phyloP scores from a whole-genome alignment of 2,797 vertebrate species.

The Etheostoma nigrum region DNA sequence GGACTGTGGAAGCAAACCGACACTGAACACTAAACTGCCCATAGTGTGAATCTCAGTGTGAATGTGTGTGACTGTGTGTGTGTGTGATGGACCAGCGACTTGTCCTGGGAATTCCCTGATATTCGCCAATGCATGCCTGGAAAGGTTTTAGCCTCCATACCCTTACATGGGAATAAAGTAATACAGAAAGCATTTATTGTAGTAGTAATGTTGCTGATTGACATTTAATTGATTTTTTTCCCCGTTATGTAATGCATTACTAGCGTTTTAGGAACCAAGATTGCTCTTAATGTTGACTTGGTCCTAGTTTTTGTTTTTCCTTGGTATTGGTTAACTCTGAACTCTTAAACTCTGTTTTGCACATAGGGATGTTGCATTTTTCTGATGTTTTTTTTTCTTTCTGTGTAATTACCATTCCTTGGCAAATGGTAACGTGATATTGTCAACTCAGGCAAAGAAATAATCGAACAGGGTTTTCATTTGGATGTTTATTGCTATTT shows the following conservation, averaged over 20 bases:
- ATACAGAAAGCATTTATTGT: neutral
- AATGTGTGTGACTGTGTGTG: slow-evolving; percentile 23
- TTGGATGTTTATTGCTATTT: neutral
- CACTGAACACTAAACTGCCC: slow-evolving; percentile 1
- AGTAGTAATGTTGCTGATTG: neutral
- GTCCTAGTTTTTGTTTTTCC: neutral
- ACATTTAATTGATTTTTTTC: neutral
- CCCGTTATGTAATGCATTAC: neutral
- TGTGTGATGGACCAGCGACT: slow-evolving; percentile 10
- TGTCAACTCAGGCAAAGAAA: neutral
- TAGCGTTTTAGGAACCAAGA: neutral
- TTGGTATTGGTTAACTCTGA: neutral
- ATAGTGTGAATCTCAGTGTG: slow-evolving; percentile 32
- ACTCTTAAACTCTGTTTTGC: neutral
- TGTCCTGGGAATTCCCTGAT: slow-evolving; percentile 14
- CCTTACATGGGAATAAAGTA: neutral
- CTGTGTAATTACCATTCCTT: neutral
- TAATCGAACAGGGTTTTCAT: neutral
- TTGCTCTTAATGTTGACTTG: neutral
- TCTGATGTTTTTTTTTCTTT: neutral
- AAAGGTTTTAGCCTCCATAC: neutral
- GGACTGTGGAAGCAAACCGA: slow-evolving; percentile 29
- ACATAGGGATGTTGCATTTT: neutral
- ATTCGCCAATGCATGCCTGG: slow-evolving; percentile 17
- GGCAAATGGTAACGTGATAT: neutral